These are phyloP conservation scores for Melanotaenia duboulayi DNA, from an alignment of 2,113 vertebrate genomes.

Conservation along the genomic window DNA sequence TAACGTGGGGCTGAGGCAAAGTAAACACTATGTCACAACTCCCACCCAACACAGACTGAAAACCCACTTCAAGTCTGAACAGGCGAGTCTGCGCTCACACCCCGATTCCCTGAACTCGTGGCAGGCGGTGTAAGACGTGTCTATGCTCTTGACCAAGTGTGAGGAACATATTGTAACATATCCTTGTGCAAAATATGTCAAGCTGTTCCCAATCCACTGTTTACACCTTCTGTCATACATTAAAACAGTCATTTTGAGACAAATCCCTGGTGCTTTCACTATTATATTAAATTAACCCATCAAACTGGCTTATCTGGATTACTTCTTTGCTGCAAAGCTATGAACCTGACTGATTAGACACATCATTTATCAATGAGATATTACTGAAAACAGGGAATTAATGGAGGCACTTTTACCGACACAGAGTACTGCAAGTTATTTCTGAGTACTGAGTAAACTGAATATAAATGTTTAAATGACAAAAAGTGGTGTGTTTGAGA, in stretches of 20 bases:
- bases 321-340: not conserved
- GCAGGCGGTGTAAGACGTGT: conserved; percentile 19
- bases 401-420: not conserved
- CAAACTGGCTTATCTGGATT: not conserved
- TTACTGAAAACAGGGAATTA: not conserved
- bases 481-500: no score
- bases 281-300: not conserved
- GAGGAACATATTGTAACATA: not conserved
- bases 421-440: not conserved
- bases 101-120: not conserved
- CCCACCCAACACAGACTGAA: not conserved
- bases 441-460: no score
- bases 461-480: no score
- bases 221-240: not conserved
- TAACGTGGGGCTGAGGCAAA: conserved; percentile 24
- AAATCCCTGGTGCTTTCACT: not conserved
- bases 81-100: conserved; percentile 15
- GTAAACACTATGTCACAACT: conserved; percentile 27
- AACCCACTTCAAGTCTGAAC: conserved; percentile 38
- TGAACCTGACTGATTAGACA: not conserved
- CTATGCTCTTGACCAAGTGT: not conserved
- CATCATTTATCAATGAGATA: not conserved
- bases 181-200: not conserved
- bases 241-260: not conserved
- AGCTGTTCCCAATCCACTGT: not conserved